Evolutionary conservation across 2,113 vertebrate species (phyloP), one percentile per base, ranked within the genome.

Genomic region (Antennarius striatus): DNA sequence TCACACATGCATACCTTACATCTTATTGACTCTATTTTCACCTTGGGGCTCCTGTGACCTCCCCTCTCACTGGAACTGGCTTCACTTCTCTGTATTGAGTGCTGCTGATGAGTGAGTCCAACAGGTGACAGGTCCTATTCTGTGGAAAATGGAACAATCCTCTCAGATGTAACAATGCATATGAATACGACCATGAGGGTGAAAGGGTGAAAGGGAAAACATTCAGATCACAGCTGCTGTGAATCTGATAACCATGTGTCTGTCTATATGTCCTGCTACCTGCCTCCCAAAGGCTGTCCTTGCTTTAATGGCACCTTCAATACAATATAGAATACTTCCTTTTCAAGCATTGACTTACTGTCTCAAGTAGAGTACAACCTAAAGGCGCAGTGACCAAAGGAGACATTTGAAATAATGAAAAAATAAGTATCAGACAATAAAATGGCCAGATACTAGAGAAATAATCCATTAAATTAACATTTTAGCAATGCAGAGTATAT

Each of bases 21-120:
- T 90, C 83, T 70, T 77, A 87, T 79, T 87, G 80, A 80, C 80
- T 89, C 83, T 79, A 84, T 79, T 85, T 86, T 88, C 81, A 86
- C 73, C 64, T 67, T 65, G 53, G 69, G 82, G 69, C 71, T 56
- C 36, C 29, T 57, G 64, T 66, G 57, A 58, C 71, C 49, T 66
- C 66, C 56, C 36, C 30, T 75, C 71, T 43, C 71, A 58, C 70
- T 60, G 69, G 63, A 59, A 55, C 61, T 71, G 77, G 58, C 66
- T 80, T 65, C 63, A 79, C 70, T 43, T 76, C 56, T 75, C 71
- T 60, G 71, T 59, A 17, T 54, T n/a, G 17, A 42, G 51, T 75
- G 71, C 59, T 69, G 69, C 60, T 9, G 62, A 81, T 22, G 63
- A 82, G 79, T 82, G 70, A 56, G 71, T 81, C 63, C 4, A 22